Conservation (phyloP, 64 coral and sea anemone genomes). For the Catalaphyllia jardinei region DNA sequence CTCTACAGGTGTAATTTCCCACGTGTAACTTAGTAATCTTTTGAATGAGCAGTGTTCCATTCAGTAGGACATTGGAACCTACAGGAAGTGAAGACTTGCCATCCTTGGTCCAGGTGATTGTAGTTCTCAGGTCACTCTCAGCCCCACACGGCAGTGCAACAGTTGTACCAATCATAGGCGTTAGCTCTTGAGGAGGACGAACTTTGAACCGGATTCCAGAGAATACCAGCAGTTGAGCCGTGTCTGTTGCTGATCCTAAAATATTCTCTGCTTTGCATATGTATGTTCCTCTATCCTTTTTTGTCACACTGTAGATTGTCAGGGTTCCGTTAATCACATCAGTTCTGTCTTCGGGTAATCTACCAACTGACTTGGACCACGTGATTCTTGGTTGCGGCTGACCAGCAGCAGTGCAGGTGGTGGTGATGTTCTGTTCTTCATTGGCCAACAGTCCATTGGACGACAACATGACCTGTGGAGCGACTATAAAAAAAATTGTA, state of each 20-base stretch:
- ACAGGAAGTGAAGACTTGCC: neutral
- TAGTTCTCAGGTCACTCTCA: neutral
- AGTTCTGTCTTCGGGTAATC: neutral
- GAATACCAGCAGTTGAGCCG: neutral
- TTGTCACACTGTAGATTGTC: neutral
- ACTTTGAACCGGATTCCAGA: neutral
- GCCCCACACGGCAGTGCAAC: neutral
- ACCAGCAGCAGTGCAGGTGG: neutral
- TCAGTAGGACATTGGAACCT: neutral
- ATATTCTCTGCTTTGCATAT: neutral
- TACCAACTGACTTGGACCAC: conserved; percentile 1
- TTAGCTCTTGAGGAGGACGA: neutral
- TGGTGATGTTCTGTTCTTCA: neutral
- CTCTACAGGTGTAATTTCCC: neutral
- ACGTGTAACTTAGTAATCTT: no score
- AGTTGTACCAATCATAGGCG: neutral
- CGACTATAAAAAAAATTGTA: neutral
- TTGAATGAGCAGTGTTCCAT: no score
- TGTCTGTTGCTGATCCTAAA: neutral
- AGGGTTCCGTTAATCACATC: neutral
- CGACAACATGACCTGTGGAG: neutral
- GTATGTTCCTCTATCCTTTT: neutral
- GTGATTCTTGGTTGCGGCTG: conserved; percentile 7
- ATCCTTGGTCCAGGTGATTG: neutral
- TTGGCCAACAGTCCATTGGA: neutral